Evolutionary conservation across 2,888 invertebrate genomes (phyloP), one percentile per base, ranked within the genome.

Genomic region (Clitarchus hookeri): DNA sequence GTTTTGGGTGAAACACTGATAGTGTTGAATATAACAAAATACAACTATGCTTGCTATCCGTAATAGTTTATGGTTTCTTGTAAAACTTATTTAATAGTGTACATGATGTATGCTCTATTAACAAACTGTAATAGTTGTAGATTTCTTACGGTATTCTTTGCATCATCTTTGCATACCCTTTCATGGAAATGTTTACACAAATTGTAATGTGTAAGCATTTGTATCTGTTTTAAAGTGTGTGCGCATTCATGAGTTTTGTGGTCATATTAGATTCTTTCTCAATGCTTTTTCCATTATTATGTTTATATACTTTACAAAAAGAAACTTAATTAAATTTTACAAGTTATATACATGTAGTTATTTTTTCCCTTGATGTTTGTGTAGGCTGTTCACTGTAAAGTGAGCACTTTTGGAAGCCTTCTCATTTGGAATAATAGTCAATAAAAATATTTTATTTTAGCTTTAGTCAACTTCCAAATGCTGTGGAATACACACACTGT

Each of bases 281-380:
- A 65, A 2, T 65, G 23, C n/a, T 65, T 3, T 65, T 23, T 65
- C 13, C 26, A 82, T 82, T 19, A 82, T 82, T 82, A 19, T 82
- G 82, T 82, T 82, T 82, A 27, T 82, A 82, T 65, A 82, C 23
- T 82, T 82, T 82, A 27, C 27, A 82, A 44, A 19, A 82, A 82
- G 44, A 82, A 82, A 82, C 19, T 82, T 36, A 36, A 82, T 82
- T 82, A 82, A 82, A 82, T 82, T 82, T 82, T 82, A 82, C 82
- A 82, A 82, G 82, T 82, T 82, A 82, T 19, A 82, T 82, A 44
- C 44, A 82, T 65, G 65, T 23, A 65, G 23, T 65, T 12, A 19
- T 65, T 65, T 65, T 16, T 65, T 65, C 8, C 16, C 65, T 23
- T 16, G 8, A 65, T 65, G 65, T 65, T 65, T 65, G 1, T 48